A percentile compares a stretch with the other conserved stretches of the same genome.
Conservation (phyloP, 2,113 vertebrate genomes). For the Siphamia tubifer region DNA sequence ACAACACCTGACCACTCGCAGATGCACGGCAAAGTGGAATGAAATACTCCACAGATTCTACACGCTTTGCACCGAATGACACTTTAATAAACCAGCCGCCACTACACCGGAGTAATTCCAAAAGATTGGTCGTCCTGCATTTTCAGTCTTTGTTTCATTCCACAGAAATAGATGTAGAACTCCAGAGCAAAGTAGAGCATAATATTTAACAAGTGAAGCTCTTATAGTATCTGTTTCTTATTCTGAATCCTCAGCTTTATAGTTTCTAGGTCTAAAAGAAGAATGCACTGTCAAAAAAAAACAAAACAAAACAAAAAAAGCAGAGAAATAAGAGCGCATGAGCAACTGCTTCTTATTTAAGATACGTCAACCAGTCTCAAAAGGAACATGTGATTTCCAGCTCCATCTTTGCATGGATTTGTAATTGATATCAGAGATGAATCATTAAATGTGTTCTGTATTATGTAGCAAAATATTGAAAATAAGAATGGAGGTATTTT, state of each 20-base stretch:
- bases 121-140: neutral
- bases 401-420: too few relatives aligned
- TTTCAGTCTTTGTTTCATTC: slow-evolving; percentile 3
- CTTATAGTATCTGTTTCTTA: too few relatives aligned
- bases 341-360: neutral
- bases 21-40: neutral
- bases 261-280: neutral
- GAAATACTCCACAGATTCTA: neutral
- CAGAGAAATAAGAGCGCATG: neutral
- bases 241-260: too few relatives aligned
- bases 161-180: neutral
- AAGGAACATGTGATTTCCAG: too few relatives aligned
- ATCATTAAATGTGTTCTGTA: too few relatives aligned
- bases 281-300: too few relatives aligned
- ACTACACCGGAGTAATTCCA: neutral
- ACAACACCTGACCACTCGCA: neutral
- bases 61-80: neutral
- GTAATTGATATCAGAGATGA: too few relatives aligned
- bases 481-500: too few relatives aligned
- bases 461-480: too few relatives aligned
- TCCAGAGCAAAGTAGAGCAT: neutral
- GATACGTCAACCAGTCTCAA: too few relatives aligned
- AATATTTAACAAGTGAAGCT: slow-evolving; percentile 7
- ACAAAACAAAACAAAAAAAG: too few relatives aligned
- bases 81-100: neutral